phyloP scores from a whole-genome alignment of 2,113 vertebrate genomes.

The Herpailurus yagouaroundi region DNA sequence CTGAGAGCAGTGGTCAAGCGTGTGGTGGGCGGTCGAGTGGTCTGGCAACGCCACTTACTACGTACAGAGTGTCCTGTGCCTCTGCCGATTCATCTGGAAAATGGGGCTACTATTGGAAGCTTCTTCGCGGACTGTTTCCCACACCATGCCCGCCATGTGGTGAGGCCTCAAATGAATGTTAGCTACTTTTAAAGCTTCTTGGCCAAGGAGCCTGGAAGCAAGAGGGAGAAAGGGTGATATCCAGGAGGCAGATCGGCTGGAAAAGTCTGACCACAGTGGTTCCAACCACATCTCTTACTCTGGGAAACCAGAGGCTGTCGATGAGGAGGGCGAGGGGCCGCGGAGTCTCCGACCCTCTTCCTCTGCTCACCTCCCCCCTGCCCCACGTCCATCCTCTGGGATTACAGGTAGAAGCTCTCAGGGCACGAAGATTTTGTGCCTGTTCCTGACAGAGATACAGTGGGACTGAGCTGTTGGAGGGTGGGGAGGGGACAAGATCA shows the following conservation, averaged over 20 bases:
- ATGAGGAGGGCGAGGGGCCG: too few relatives aligned
- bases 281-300: background rate
- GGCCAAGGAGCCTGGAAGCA: background rate
- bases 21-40: background rate
- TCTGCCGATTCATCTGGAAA: background rate
- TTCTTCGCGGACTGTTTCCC: background rate
- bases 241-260: background rate
- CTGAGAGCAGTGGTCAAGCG: rapidly evolving
- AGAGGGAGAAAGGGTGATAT: background rate
- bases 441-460: background rate
- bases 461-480: background rate
- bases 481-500: too few relatives aligned
- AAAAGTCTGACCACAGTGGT: background rate
- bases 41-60: background rate
- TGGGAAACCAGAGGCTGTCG: background rate
- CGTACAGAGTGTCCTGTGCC: background rate
- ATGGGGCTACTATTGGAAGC: background rate
- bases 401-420: background rate
- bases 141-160: background rate
- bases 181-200: background rate
- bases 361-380: rapidly evolving
- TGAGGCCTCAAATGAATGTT: background rate
- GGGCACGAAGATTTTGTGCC: rapidly evolving
- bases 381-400: background rate
- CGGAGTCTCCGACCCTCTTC: background rate